Evolutionary conservation across 2,888 invertebrate species (phyloP), one percentile per base, ranked within the genome.

Genomic region (Fabriciana adippe): DNA sequence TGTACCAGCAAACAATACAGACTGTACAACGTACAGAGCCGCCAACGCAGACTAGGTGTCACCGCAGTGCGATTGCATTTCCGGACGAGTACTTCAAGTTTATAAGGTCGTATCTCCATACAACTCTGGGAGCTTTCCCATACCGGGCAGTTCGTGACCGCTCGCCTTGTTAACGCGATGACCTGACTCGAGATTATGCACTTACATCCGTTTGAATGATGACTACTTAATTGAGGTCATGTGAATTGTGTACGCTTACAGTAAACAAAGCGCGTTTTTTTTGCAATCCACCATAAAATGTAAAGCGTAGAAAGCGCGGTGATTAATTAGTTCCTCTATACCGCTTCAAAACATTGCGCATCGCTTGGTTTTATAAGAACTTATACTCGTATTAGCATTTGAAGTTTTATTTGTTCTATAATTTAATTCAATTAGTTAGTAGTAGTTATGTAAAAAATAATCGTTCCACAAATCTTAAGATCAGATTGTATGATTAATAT

Each of bases 41-140:
- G 69, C 64, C 69, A 67, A 66, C 66, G 56, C 64, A 61, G 48
- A 66, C 69, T 47, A 63, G 53, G 55, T 70, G 70, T 70, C 69
- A 72, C 64, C 67, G 35, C 65, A 31, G 65, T 5, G 41, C 50
- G 55, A 66, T 48, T 64, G 67, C 64, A 64, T 64, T 69, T 73
- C 73, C 72, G 69, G 71, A 66, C 41, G 53, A 48, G 26, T 47
- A 51, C 26, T 61, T 59, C 53, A 67, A 70, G 72, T 74, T 76
- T 79, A 85, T 79, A 86, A 85, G 82, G 87, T 82, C 83, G 82
- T 88, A 89, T 83, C 84, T 86, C 81, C 74, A 78, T 76, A 76
- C 86, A 87, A 90, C 87, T 84, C 87, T 92, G 91, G 86, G 92
- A 92, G 89, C 89, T 88, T 91, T 92, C 92, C 90, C 92, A 92